Conservation (phyloP, 2,113 vertebrate species). For the Triplophysa dalaica region DNA sequence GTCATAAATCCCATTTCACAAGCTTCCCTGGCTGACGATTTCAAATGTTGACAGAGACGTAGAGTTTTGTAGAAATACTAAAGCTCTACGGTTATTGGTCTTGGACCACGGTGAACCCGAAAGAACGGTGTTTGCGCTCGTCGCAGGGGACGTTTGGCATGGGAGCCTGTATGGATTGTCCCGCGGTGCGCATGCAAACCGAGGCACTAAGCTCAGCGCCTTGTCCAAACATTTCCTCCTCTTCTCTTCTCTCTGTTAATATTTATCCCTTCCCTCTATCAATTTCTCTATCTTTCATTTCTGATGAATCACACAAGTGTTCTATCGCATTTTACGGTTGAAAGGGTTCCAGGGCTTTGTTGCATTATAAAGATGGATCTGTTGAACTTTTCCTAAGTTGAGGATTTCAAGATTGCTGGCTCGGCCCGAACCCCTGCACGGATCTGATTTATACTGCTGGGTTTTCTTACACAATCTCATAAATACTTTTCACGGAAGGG, state of each 20-base stretch:
- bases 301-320: conserved; percentile 31
- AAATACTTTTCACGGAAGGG: conserved; percentile 19
- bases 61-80: conserved; percentile 20
- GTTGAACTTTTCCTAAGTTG: conserved; percentile 42
- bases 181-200: conserved; percentile 37
- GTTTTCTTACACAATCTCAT: conserved; percentile 42
- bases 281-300: conserved; percentile 23
- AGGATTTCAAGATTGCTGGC: conserved; percentile 17
- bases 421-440: background rate
- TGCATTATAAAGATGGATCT: conserved; percentile 37
- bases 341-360: conserved; percentile 40
- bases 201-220: conserved; percentile 24
- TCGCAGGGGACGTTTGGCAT: conserved; percentile 32
- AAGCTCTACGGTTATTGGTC: conserved; percentile 34
- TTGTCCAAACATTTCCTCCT: conserved; percentile 37
- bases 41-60: conserved; percentile 15
- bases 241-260: conserved; percentile 5
- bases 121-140: conserved; percentile 22
- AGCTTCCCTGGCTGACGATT: background rate
- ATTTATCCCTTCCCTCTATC: conserved; percentile 28
- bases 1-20: background rate
- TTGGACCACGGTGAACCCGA: conserved; percentile 11
- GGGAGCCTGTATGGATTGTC: conserved; percentile 30
- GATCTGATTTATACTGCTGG: conserved; percentile 28
- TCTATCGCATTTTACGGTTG: conserved; percentile 21